Conservation (phyloP, 2,113 vertebrate species). For the Ptychochromis oligacanthus region DNA sequence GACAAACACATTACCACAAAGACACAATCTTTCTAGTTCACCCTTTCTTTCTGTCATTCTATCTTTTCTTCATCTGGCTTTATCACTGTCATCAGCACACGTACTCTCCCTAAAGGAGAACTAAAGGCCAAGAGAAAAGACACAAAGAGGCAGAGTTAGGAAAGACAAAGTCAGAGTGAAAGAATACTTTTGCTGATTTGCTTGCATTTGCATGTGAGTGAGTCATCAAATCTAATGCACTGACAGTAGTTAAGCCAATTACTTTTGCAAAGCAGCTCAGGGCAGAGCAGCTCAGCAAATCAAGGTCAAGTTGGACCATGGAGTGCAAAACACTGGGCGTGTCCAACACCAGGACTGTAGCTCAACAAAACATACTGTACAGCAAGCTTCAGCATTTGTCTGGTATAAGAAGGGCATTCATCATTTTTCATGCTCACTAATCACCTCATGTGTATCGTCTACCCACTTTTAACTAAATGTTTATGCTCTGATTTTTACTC, state of each 20-base stretch:
- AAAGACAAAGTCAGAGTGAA: not conserved
- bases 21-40: not conserved
- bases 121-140: not conserved
- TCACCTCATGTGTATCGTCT: too few relatives aligned
- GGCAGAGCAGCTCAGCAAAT: conserved; percentile 26
- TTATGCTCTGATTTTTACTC: not conserved
- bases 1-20: not conserved
- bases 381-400: not conserved
- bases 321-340: not conserved
- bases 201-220: conserved; percentile 41
- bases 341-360: not conserved
- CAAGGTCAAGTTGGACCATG: conserved; percentile 30
- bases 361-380: not conserved
- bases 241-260: conserved; percentile 58
- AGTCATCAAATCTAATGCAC: conserved; percentile 50
- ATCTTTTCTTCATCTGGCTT: not conserved
- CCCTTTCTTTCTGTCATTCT: not conserved
- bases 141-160: not conserved
- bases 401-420: not conserved
- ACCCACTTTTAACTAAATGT: too few relatives aligned
- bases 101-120: not conserved
- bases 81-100: not conserved
- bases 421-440: too few relatives aligned
- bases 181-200: conserved; percentile 10
- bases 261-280: conserved; percentile 59